Conservation (phyloP, 2,797 vertebrate species). For the Astyanax mexicanus region DNA sequence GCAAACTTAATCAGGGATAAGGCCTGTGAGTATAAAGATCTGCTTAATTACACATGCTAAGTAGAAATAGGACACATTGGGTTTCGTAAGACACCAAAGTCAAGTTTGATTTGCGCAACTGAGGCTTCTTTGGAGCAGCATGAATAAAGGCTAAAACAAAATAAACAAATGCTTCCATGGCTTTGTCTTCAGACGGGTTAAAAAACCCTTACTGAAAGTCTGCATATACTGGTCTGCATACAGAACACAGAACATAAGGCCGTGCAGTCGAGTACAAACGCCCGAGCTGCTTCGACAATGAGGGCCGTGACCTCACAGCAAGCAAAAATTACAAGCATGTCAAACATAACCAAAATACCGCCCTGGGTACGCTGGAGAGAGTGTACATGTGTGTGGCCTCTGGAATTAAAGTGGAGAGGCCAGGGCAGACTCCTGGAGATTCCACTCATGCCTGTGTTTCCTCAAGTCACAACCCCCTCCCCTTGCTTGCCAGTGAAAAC, state of each 20-base stretch:
- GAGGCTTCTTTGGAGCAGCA: neutral
- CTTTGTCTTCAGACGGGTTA: neutral
- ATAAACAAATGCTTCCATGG: too few species aligned
- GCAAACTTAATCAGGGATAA: conserved; percentile 45
- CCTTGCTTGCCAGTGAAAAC: conserved; percentile 55
- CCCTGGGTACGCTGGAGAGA: neutral
- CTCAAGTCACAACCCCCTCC: conserved; percentile 55
- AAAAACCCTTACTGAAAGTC: neutral
- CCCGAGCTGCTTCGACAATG: neutral
- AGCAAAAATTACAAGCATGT: neutral
- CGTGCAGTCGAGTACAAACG: neutral
- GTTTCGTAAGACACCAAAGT: conserved; percentile 56
- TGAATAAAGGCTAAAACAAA: neutral
- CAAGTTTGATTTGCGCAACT: conserved; percentile 46
- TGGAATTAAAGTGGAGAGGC: conserved; percentile 61
- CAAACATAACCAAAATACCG: neutral
- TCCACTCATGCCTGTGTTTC: conserved; percentile 78
- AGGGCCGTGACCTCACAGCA: conserved; percentile 38
- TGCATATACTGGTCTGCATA: neutral
- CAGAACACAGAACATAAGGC: neutral
- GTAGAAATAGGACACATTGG: conserved; percentile 47
- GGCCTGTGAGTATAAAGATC: conserved; percentile 48
- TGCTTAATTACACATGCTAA: conserved; percentile 66
- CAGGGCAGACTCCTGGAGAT: conserved; percentile 72
- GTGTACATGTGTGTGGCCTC: conserved; percentile 31